Base-by-base conservation (phyloP, 1,140 invertebrate genomes). In the Papilio helenus region DNA sequence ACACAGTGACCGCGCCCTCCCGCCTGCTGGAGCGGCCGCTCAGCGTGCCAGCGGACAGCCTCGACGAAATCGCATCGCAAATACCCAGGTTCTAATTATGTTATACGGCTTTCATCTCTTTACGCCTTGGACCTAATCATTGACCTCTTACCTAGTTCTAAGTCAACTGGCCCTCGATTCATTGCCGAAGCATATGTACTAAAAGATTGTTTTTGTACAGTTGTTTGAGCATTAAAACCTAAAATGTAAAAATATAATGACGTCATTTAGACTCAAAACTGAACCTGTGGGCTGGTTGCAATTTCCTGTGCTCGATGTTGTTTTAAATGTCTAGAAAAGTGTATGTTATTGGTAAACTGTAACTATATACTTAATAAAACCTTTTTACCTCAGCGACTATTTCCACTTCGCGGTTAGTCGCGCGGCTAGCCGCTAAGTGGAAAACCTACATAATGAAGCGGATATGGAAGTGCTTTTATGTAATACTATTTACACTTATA, bases 31-130 rank as follows among this genome's bases (percentile, higher is more conserved):
- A 98, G 94, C 95, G 96, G 68, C 96, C 97, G 18, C 97, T 97
- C 44, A 96, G 98, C 84, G 97, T 97, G 81, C 97, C 98, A 14
- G 96, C 97, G 76, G 98, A 98, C 94, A 98, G 97, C 87, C 95
- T 98, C 82, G 98, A 99, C 92, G 98, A 98, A 92, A 97, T 99
- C 88, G 98, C 98, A 55, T 96, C 98, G 82, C 97, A 98, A 90
- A 99, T 98, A 94, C 98, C 98, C 87, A 98, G 98, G 98, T 98
- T 81, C 79, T 20, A 55, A 49, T 39, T 44, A 1, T 23, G 2
- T 77, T 77, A 39, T 61, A 65, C 1, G 44, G 76, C 76, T 77
- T 77, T 61, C 3, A n/a, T 29, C 34, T 34, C 14, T 39, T 7
- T 55, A 20, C 26, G 51, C 16, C 9, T 7, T 29, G 2, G 2